Evolutionary conservation across 2,888 invertebrate genomes (phyloP), one percentile per base, ranked within the genome.

Genomic region (Abrostola triplasia): DNA sequence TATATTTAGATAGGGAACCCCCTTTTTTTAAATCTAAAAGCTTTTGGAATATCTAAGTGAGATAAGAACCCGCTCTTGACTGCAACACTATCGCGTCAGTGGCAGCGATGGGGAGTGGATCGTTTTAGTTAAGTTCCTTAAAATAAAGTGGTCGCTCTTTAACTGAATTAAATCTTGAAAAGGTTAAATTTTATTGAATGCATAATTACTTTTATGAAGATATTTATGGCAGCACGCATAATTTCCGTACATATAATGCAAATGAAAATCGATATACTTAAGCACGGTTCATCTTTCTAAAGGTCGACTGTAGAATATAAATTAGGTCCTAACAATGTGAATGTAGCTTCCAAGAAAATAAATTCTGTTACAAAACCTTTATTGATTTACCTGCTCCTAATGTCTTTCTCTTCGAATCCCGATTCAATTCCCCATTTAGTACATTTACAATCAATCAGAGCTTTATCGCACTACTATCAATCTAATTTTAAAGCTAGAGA

Each of bases 1-100:
- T 84, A 82, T 73, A 83, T 84, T 84, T 73, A 79, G 80, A 82
- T 82, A 76, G 58, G 37, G 52, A 70, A 70, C 50, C 65, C 24
- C 24, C 24, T 24, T 80, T 73, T 79, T 77, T 67, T 56, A 75
- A 79, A 70, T 70, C 70, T 79, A 73, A 79, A 79, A 75, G 70
- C 79, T 70, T 74, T 76, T 64, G 59, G 72, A 74, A 72, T 75
- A 77, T 72, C 72, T 71, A 52, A 70, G 61, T 40, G 67, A 71
- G 77, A 79, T 74, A 79, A 76, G 65, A 63, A 59, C 60, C 47
- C 52, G 52, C 53, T 63, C 13, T 60, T 35, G 68, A 63, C 70
- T 60, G 71, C 67, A 52, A 67, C 59, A 57, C 59, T 64, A 67
- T 72, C 63, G 57, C 24, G 62, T 67, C 75, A 72, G 72, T 70